Percentiles rank a stretch among this genome's conserved stretches.
Conservation (phyloP, 2,888 invertebrate genomes). For the Leptinotarsa haldemani region DNA sequence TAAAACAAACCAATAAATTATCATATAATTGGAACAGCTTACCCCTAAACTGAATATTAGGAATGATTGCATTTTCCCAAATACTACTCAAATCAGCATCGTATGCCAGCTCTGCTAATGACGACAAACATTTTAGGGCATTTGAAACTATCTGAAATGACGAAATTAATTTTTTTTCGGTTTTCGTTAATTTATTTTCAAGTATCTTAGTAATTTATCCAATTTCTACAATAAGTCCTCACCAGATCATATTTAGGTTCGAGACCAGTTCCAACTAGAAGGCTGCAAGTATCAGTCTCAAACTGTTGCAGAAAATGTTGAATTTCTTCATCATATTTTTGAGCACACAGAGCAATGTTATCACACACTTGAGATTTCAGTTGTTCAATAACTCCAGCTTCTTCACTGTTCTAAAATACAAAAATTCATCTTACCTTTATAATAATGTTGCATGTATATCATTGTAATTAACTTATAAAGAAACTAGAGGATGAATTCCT, state of each 20-base stretch:
- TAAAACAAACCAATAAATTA: background rate
- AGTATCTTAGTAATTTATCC: no score
- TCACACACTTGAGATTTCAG: conserved; percentile 96
- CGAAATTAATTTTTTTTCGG: background rate
- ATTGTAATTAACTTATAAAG: no score
- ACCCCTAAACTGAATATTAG: conserved; percentile 97
- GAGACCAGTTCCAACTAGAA: conserved; percentile 86
- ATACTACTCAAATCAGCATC: conserved; percentile 87
- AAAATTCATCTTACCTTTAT: background rate
- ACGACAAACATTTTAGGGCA: conserved; percentile 93
- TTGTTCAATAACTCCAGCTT: conserved; percentile 89
- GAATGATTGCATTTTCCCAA: conserved; percentile 98
- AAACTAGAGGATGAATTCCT: no score
- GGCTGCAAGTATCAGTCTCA: conserved; percentile 94
- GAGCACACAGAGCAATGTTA: conserved; percentile 93
- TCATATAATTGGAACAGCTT: conserved; percentile 40
- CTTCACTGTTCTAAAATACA: conserved; percentile 79
- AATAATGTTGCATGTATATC: background rate
- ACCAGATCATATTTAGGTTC: conserved; percentile 93
- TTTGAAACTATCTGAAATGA: conserved; percentile 88
- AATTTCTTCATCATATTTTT: conserved; percentile 98
- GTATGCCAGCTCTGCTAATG: conserved; percentile 91
- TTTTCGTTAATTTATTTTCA: background rate
- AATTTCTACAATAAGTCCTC: conserved; percentile 51
- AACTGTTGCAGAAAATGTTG: conserved; percentile 88